A percentile compares a stretch with the other conserved stretches of the same genome.
Conservation (phyloP, 2,113 vertebrate genomes). For the Microcebus lehilahytsara region DNA sequence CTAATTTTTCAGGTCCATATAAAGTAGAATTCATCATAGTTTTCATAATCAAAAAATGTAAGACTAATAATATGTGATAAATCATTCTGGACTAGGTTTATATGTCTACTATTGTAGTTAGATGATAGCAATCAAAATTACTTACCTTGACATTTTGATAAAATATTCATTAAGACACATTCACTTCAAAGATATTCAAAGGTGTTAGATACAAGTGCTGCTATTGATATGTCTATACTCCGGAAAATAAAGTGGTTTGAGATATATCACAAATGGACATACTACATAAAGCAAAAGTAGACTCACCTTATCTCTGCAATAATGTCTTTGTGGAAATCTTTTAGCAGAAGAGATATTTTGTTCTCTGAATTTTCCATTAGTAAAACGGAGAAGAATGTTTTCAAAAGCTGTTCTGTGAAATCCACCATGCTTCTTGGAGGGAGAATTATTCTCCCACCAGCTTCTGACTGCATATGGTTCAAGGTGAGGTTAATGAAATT, state of each 20-base stretch:
- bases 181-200: neutral
- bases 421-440: conserved; percentile 21
- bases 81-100: neutral
- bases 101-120: neutral
- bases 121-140: neutral
- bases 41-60: neutral
- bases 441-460: neutral
- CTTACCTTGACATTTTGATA: neutral
- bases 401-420: conserved; percentile 50
- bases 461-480: neutral
- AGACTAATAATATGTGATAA: neutral
- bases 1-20: neutral
- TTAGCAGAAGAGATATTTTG: conserved; percentile 46
- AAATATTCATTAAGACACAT: neutral
- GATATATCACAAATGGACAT: neutral
- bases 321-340: conserved; percentile 14
- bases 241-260: neutral
- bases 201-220: rapidly evolving
- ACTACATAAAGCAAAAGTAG: neutral
- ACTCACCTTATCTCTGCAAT: conserved; percentile 77
- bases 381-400: conserved; percentile 39
- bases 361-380: conserved; percentile 41
- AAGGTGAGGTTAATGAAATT: conserved; percentile 69
- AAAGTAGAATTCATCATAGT: neutral
- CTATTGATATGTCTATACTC: neutral